Base-by-base conservation (phyloP, 2,888 invertebrate species). In the Sminthurides aquaticus region DNA sequence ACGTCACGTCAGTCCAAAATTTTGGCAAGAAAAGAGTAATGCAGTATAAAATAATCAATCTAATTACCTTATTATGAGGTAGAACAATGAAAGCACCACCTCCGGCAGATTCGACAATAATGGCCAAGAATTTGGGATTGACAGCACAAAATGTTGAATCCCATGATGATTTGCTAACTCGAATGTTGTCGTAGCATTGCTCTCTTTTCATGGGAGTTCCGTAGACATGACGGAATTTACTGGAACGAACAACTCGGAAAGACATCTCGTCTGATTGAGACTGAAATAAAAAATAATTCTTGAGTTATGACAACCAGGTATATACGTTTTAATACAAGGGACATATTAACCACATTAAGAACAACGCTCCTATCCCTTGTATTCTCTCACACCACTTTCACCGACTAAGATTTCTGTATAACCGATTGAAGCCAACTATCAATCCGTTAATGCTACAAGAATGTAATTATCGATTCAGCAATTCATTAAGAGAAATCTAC, bases 141-240 rank as follows among this genome's bases (percentile, higher is more conserved):
- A 97, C 96, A 75, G 95, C 93, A 84, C 96, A 97, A 81, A 97
- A 97, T 73, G 94, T 94, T 70, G 95, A 93, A 80, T 98, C 98
- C 91, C 97, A 97, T 62, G 96, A 95, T 78, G 95, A 95, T 22
- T 60, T 60, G 11, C 27, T 27, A 15, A 57, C 57, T 79, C 94
- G 84, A 77, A 98, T 88, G 81, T 95, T 95, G 82, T 98, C 97
- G 82, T 93, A 97, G 82, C 96, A 96, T 82, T 93, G 91, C 79
- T 97, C 96, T 79, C 96, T 86, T 82, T 95, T 93, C 75, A 91
- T 82, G 76, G 91, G 87, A 78, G 90, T 90, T 75, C 92, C 93
- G 79, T 86, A 90, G 78, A 97, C 95, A 84, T 97, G 97, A 80
- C 96, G 91, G 84, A 96, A 97, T 84, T 97, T 97, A 80, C 95